Conservation (phyloP, 2,113 vertebrate species). For the Podiceps cristatus region DNA sequence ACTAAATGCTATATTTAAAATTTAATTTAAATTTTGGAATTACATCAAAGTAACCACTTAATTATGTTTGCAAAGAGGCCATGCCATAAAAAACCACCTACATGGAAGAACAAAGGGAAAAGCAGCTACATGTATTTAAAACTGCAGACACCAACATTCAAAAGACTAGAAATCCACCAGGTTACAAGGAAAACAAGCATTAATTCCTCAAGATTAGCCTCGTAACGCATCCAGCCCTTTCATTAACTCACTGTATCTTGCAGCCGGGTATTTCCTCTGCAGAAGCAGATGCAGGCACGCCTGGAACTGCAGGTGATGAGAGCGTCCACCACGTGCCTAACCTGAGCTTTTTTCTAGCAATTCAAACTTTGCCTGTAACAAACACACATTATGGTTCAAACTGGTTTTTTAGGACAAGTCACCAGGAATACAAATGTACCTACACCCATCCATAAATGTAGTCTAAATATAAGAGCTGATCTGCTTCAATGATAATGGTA, state of each 20-base stretch:
- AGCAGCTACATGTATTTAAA: background rate
- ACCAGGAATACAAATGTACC: background rate
- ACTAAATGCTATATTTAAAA: background rate
- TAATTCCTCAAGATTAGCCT: background rate
- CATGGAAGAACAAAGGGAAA: background rate
- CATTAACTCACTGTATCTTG: background rate
- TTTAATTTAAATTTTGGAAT: background rate
- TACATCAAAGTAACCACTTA: background rate
- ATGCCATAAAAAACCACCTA: background rate
- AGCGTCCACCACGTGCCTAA: accelerated
- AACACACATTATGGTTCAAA: background rate
- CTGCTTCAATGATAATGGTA: background rate
- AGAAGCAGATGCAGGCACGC: background rate
- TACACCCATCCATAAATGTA: accelerated
- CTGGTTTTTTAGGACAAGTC: background rate
- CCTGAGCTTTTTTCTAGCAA: background rate
- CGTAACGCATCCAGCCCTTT: background rate
- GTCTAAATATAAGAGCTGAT: background rate
- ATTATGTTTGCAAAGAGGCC: background rate
- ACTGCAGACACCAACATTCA: background rate
- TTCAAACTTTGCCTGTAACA: background rate
- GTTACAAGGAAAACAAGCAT: background rate
- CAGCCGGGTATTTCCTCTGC: background rate
- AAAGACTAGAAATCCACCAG: background rate
- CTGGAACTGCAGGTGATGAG: accelerated